Evolutionary conservation across 2,797 vertebrate genomes (phyloP).

Genomic region (Heteromormyrus szaboi): DNA sequence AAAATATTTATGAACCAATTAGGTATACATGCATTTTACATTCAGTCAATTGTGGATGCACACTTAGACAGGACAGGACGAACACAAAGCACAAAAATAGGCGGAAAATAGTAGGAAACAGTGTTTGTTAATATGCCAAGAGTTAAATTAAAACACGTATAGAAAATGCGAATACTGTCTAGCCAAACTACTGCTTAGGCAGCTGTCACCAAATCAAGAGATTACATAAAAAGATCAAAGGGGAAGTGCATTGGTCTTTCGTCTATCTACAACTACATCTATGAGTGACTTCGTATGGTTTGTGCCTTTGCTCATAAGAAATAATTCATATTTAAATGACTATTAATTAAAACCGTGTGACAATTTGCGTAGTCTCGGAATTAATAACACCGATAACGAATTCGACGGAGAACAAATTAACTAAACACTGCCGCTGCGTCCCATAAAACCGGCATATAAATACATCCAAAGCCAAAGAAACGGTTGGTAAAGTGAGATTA

Average conservation of each 20-base stretch:
- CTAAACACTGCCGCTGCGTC: background rate
- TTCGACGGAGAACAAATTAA: background rate
- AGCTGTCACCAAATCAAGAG: background rate
- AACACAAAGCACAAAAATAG: background rate
- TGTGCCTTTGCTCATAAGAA: background rate
- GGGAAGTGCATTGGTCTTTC: background rate
- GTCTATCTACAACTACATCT: background rate
- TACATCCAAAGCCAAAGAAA: background rate
- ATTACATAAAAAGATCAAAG: conserved; percentile 1
- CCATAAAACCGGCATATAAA: background rate
- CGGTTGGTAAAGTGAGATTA: background rate
- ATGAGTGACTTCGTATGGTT: background rate
- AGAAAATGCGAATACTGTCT: background rate
- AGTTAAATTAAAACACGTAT: background rate
- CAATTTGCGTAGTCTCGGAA: background rate
- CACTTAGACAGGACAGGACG: background rate
- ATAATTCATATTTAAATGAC: background rate
- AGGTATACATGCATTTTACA: background rate
- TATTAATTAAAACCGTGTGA: background rate
- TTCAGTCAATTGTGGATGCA: background rate
- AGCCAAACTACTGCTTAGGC: background rate
- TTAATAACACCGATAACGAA: background rate
- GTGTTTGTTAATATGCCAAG: background rate
- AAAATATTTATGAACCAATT: background rate
- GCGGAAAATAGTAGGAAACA: background rate